These are phyloP conservation scores for Cercopithecus hamlyni DNA, from an alignment of 2,797 vertebrate species.

Conservation along the genomic window DNA sequence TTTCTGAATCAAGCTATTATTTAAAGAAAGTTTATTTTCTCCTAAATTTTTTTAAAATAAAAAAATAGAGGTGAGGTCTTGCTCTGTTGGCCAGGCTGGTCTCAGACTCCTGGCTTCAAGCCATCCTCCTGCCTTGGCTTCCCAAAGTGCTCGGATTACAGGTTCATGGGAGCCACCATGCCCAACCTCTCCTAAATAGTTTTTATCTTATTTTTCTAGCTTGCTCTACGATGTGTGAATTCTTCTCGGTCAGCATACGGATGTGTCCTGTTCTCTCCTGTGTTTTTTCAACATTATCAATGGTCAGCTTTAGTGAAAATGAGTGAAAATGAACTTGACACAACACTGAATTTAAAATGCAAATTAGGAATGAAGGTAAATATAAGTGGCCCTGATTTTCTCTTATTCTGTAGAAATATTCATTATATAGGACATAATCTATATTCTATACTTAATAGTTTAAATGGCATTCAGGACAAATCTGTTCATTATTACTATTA, in stretches of 20 bases:
- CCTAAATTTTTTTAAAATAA: no score
- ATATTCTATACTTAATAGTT: not conserved
- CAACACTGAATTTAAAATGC: constrained; percentile 83
- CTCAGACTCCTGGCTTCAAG: no score
- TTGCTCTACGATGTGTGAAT: constrained; percentile 93
- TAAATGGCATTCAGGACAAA: not conserved
- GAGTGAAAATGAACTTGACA: constrained; percentile 64
- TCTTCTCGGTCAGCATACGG: constrained; percentile 93
- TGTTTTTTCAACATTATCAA: constrained; percentile 94
- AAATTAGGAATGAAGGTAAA: constrained; percentile 93
- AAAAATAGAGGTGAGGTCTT: no score
- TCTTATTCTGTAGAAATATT: not conserved
- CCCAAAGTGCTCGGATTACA: not conserved
- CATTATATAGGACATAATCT: not conserved
- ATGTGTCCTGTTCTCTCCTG: constrained; percentile 91
- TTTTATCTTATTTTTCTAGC: constrained; percentile 82
- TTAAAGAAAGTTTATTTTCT: constrained; percentile 6
- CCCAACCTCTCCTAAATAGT: not conserved
- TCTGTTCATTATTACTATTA: not conserved
- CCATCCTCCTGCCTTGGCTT: not conserved
- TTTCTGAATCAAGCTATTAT: not conserved
- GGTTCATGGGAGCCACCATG: not conserved
- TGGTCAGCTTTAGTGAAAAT: constrained; percentile 74
- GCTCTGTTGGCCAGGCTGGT: no score
- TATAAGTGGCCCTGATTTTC: constrained; percentile 8